These are phyloP conservation scores for Kradibia gibbosae DNA, from an alignment of 1,140 invertebrate species.

Conservation along the genomic window DNA sequence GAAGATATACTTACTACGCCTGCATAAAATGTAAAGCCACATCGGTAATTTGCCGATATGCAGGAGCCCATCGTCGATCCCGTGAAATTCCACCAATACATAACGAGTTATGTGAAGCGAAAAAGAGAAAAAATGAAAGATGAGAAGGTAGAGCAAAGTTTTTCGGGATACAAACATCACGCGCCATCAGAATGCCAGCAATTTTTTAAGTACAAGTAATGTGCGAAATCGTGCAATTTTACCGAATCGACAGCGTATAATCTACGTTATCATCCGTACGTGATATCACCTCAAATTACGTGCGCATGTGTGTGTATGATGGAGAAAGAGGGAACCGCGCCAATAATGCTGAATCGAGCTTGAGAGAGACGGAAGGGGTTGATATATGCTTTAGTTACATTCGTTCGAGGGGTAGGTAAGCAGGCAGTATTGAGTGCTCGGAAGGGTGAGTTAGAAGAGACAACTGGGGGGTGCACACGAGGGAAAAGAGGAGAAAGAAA, in stretches of 20 bases:
- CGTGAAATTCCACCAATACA: neutral
- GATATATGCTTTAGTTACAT: neutral
- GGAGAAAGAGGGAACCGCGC: neutral
- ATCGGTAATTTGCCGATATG: neutral
- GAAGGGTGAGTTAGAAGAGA: neutral
- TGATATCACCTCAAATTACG: neutral
- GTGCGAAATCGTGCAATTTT: slow-evolving; percentile 23
- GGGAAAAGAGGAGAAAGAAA: too few species aligned
- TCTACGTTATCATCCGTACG: neutral
- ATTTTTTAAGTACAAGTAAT: slow-evolving; percentile 1
- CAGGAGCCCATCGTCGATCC: neutral
- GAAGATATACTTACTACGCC: neutral
- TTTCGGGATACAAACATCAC: neutral
- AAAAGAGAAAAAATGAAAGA: neutral
- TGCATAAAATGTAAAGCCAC: neutral
- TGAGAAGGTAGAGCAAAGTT: neutral
- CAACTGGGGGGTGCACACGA: neutral
- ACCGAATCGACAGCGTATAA: neutral
- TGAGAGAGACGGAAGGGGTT: too few species aligned
- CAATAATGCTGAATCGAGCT: too few species aligned
- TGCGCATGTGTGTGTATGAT: neutral
- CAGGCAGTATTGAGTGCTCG: slow-evolving; percentile 29
- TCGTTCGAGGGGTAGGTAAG: slow-evolving; percentile 47
- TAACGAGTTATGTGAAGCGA: neutral
- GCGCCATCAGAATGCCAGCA: neutral